These are phyloP conservation scores for Phenganax marumi DNA, from an alignment of 92 coral and sea anemone species.

Conservation along the genomic window DNA sequence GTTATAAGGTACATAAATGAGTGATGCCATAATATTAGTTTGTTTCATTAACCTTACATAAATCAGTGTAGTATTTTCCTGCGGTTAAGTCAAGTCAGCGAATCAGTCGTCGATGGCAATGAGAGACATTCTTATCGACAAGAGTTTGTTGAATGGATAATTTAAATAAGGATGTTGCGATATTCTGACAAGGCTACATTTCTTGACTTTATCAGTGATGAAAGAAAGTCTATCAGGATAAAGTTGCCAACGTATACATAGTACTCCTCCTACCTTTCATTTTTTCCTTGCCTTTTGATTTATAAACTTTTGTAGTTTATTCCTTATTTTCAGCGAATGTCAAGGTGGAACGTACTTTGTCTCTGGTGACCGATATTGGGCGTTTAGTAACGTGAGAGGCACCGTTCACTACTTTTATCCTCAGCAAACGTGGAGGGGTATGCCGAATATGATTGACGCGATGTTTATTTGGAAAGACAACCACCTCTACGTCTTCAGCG, in stretches of 20 bases:
- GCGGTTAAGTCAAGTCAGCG: no score
- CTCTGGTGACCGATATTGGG: constrained; percentile 68
- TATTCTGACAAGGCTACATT: no score
- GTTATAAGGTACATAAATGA: not conserved
- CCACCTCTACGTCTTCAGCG: constrained; percentile 64
- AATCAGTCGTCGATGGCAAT: no score
- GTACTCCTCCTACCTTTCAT: not conserved
- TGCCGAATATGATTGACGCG: constrained; percentile 60
- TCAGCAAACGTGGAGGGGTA: constrained; percentile 54
- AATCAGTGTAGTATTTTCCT: no score
- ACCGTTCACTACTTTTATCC: constrained; percentile 75
- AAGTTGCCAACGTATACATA: no score
- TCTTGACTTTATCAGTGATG: no score
- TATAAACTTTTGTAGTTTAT: not conserved
- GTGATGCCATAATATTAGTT: no score
- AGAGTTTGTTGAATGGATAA: no score
- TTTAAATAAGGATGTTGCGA: no score
- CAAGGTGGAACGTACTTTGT: constrained; percentile 71
- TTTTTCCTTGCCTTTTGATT: not conserved
- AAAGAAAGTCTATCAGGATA: no score
- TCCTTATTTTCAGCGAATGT: constrained; percentile 50
- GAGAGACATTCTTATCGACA: no score
- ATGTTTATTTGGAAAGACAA: constrained; percentile 78
- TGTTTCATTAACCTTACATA: no score
- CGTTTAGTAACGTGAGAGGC: constrained; percentile 58